Percentiles rank a stretch among this genome's conserved stretches.
Conservation (phyloP, 2,113 vertebrate genomes). For the Phrynocephalus versicolor region DNA sequence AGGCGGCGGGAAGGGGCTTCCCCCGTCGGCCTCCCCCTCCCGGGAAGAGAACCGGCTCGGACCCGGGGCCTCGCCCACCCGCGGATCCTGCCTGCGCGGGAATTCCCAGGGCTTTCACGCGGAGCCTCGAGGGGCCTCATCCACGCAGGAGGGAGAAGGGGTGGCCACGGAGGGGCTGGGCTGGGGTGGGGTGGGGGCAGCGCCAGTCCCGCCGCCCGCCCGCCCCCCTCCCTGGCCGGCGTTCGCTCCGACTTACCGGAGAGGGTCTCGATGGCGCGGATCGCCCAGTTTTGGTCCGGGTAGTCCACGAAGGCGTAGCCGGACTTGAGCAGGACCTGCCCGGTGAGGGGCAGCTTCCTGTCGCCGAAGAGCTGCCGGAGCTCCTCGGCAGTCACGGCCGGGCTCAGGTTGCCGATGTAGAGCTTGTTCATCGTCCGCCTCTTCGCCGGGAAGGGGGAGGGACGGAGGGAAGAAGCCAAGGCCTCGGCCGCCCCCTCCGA, state of each 20-base stretch:
- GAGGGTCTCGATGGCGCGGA: conserved; percentile 90
- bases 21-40: background rate
- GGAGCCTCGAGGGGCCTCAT: conserved; percentile 18
- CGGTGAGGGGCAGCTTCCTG: conserved; percentile 87
- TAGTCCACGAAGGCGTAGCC: conserved; percentile 96
- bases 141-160: background rate
- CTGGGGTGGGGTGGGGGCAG: no score
- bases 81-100: background rate
- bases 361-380: conserved; percentile 90
- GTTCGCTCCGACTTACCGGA: conserved; percentile 81
- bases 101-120: conserved; percentile 4
- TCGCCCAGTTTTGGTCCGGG: conserved; percentile 93
- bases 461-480: conserved; percentile 35
- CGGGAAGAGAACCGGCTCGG: background rate
- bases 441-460: conserved; percentile 43
- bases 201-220: background rate
- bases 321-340: conserved; percentile 89
- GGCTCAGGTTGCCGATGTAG: conserved; percentile 94
- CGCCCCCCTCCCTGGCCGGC: background rate
- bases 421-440: conserved; percentile 93
- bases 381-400: conserved; percentile 91
- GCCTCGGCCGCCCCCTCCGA: conserved; percentile 59
- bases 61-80: background rate
- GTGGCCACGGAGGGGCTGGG: background rate
- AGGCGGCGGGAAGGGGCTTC: background rate